phyloP scores from a whole-genome alignment of 1,140 invertebrate species.

The Tyrophagus putrescentiae region DNA sequence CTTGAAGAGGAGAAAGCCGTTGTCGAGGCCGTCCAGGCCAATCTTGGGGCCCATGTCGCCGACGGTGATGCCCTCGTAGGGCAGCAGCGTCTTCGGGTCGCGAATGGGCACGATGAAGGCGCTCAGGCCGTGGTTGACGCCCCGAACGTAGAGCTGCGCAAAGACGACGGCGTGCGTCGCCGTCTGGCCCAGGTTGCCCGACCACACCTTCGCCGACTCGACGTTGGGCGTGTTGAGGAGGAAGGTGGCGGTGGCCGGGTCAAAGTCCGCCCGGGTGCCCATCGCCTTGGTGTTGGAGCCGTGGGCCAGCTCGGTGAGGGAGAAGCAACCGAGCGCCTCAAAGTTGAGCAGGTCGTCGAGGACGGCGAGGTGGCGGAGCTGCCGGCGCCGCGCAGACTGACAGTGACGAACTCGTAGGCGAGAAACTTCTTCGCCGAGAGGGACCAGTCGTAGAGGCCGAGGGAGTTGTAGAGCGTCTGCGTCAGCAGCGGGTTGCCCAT shows the following conservation, averaged over 20 bases:
- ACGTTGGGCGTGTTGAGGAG: slow-evolving; percentile 79
- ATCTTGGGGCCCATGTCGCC: slow-evolving; percentile 80
- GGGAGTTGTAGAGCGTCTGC: slow-evolving; percentile 33
- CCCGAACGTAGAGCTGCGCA: slow-evolving; percentile 68
- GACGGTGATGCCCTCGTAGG: slow-evolving; percentile 56
- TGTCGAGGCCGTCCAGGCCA: slow-evolving; percentile 73
- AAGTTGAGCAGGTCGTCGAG: slow-evolving; percentile 20
- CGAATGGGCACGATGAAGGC: slow-evolving; percentile 66
- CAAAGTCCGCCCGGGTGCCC: slow-evolving; percentile 74
- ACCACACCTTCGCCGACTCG: slow-evolving; percentile 88
- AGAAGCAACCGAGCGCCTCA: slow-evolving; percentile 56
- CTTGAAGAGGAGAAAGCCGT: slow-evolving; percentile 74
- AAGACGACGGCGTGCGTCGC: slow-evolving; percentile 61
- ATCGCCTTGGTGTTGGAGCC: slow-evolving; percentile 83
- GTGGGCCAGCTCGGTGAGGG: slow-evolving; percentile 80
- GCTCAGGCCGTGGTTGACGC: slow-evolving; percentile 67
- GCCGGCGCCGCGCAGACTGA: slow-evolving; percentile 48
- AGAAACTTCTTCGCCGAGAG: slow-evolving; percentile 46
- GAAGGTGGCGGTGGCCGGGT: slow-evolving; percentile 54
- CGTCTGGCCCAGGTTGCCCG: slow-evolving; percentile 69
- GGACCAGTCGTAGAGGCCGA: slow-evolving; percentile 55
- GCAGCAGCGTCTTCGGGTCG: slow-evolving; percentile 52
- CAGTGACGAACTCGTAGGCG: slow-evolving; percentile 26
- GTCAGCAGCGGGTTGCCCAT: slow-evolving; percentile 35
- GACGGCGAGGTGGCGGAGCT: slow-evolving; percentile 51